Evolutionary conservation across 2,113 vertebrate genomes (phyloP).

Genomic region (Ptyas mucosa): DNA sequence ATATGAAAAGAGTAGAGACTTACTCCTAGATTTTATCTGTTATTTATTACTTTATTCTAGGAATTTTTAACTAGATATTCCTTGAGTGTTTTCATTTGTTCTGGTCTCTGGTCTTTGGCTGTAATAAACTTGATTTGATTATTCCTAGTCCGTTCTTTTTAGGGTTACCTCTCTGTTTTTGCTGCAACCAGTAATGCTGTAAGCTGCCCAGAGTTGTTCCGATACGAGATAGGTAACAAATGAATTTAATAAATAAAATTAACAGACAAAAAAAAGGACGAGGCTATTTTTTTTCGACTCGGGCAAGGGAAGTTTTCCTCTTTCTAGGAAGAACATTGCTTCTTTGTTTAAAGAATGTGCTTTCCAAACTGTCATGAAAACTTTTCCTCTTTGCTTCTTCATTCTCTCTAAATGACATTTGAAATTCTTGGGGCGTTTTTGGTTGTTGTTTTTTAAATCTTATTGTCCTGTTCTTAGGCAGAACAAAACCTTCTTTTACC

Average conservation of each 20-base stretch:
- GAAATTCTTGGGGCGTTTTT: background rate
- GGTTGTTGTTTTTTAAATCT: background rate
- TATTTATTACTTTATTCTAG: too few species aligned
- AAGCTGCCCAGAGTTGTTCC: too few species aligned
- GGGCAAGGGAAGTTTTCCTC: background rate
- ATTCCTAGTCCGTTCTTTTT: background rate
- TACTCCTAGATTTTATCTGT: background rate
- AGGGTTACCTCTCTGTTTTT: background rate
- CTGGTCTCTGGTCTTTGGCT: too few species aligned
- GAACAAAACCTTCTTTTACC: constrained; percentile 24
- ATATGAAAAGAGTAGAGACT: background rate
- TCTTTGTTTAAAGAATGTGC: background rate
- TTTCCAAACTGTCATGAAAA: background rate
- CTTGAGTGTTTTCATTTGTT: too few species aligned
- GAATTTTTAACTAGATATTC: too few species aligned
- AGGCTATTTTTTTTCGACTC: background rate
- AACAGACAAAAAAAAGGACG: background rate
- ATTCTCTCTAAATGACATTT: background rate
- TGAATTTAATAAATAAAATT: too few species aligned
- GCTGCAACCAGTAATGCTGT: too few species aligned
- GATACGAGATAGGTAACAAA: too few species aligned
- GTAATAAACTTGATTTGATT: too few species aligned
- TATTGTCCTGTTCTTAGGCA: background rate
- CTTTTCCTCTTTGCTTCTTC: accelerated
- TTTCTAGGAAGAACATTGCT: accelerated